Percentiles rank a stretch among this genome's conserved stretches.
phyloP scores from a whole-genome alignment of 2,113 vertebrate genomes.

The Oenanthe oenanthe region DNA sequence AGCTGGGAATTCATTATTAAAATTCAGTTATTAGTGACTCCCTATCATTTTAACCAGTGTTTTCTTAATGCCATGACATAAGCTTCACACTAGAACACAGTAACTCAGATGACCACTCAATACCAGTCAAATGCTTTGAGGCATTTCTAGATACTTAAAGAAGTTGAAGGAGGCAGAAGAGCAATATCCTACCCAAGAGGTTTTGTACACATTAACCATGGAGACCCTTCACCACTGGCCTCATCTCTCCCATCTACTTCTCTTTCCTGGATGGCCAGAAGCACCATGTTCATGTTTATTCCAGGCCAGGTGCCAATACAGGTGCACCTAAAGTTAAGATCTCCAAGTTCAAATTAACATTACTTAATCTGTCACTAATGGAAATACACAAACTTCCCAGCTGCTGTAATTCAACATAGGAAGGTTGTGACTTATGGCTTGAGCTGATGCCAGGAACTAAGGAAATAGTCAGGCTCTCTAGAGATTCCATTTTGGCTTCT shows the following conservation, averaged over 20 bases:
- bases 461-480: background rate
- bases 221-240: background rate
- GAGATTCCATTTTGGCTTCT: background rate
- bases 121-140: background rate
- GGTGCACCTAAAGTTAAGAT: background rate
- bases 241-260: background rate
- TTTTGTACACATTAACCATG: background rate
- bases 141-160: background rate
- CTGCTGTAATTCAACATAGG: background rate
- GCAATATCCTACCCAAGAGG: accelerated
- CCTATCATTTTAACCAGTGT: background rate
- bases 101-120: background rate
- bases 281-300: background rate
- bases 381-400: background rate
- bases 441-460: background rate
- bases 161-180: background rate
- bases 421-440: background rate
- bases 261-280: background rate
- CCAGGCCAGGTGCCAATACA: background rate
- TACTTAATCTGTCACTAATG: background rate
- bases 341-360: background rate
- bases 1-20: background rate
- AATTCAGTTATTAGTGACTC: background rate
- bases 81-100: background rate
- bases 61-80: background rate